Conservation (phyloP, 1,140 invertebrate species). For the Temnothorax nylanderi region DNA sequence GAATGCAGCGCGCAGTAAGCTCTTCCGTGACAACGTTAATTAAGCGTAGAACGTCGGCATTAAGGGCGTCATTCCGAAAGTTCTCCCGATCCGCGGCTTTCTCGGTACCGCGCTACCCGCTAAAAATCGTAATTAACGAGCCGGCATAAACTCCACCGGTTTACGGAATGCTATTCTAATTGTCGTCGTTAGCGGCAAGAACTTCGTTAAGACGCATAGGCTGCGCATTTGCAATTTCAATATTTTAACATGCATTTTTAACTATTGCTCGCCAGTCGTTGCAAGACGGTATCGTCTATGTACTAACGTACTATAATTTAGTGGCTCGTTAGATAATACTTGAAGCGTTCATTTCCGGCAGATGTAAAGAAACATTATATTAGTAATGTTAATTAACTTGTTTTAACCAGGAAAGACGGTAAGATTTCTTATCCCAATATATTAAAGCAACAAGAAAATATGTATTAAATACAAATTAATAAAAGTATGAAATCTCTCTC, state of each 20-base stretch:
- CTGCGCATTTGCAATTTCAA: constrained; percentile 6
- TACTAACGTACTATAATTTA: constrained; percentile 5
- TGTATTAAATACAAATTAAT: background rate
- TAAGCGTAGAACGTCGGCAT: constrained; percentile 37
- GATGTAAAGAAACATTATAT: background rate
- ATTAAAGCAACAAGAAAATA: background rate
- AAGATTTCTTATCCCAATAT: background rate
- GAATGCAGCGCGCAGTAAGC: constrained; percentile 43
- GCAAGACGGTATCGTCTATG: background rate
- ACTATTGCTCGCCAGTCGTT: background rate
- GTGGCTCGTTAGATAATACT: background rate
- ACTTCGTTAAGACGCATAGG: constrained; percentile 40
- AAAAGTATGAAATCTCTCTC: background rate
- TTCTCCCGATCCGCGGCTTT: constrained; percentile 24
- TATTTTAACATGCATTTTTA: constrained; percentile 32
- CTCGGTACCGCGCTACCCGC: constrained; percentile 27
- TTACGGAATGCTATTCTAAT: constrained; percentile 52
- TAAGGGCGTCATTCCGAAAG: constrained; percentile 49
- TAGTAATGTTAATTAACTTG: background rate
- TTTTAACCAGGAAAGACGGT: background rate
- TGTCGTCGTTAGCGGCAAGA: constrained; percentile 35
- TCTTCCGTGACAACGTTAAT: constrained; percentile 63
- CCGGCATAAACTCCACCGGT: background rate
- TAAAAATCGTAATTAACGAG: constrained; percentile 62
- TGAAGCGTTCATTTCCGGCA: background rate